These are phyloP conservation scores for Dicyrtoma fusca DNA, from an alignment of 2,888 invertebrate genomes.

Conservation along the genomic window DNA sequence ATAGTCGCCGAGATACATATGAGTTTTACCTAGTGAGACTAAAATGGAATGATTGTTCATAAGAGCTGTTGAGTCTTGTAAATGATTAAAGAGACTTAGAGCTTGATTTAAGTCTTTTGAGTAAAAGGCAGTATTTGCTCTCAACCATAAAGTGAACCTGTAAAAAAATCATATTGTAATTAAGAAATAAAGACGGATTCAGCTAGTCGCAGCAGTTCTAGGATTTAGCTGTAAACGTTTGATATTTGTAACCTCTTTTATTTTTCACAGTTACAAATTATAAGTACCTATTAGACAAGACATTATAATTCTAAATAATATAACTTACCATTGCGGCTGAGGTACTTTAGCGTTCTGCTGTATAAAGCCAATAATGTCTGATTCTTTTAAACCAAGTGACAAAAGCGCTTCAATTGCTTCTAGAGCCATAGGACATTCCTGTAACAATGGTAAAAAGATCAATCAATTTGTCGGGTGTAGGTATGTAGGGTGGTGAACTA, in stretches of 20 bases:
- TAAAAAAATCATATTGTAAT: slow-evolving; percentile 5
- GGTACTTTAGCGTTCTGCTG: slow-evolving; percentile 64
- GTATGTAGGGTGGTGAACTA: too few species aligned
- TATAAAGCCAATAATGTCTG: slow-evolving; percentile 74
- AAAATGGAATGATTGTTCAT: slow-evolving; percentile 71
- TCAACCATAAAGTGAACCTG: slow-evolving; percentile 60
- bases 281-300: not conserved
- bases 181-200: too few species aligned
- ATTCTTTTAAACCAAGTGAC: slow-evolving; percentile 71
- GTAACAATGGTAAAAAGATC: too few species aligned
- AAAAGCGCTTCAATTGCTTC: slow-evolving; percentile 75
- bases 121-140: slow-evolving; percentile 66
- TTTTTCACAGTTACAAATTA: not conserved
- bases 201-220: too few species aligned
- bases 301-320: not conserved
- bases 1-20: slow-evolving; percentile 73
- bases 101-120: slow-evolving; percentile 72
- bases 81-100: slow-evolving; percentile 68
- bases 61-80: slow-evolving; percentile 69
- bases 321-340: slow-evolving; percentile 63
- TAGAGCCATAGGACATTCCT: slow-evolving; percentile 74
- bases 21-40: slow-evolving; percentile 72
- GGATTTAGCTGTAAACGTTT: too few species aligned
- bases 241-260: too few species aligned
- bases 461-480: too few species aligned